phyloP scores from a whole-genome alignment of 2,888 invertebrate genomes.

The Drosophila siamana region DNA sequence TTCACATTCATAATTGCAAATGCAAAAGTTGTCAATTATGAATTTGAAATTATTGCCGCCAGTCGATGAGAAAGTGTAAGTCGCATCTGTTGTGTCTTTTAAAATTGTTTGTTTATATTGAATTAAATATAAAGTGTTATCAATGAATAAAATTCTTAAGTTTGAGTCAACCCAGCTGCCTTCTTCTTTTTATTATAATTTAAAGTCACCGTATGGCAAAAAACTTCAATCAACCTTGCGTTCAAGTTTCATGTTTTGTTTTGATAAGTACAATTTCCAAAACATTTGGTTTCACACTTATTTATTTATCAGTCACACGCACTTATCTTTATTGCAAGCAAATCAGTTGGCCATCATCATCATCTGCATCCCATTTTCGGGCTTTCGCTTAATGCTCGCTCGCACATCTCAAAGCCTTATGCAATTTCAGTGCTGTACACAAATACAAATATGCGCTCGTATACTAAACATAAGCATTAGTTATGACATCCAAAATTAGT shows the following conservation, averaged over 20 bases:
- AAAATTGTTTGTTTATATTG: not conserved
- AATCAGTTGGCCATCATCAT: not conserved
- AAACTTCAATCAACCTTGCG: no score
- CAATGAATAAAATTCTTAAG: no score
- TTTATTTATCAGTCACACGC: not conserved
- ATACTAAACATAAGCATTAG: constrained; percentile 2
- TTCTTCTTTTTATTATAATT: no score
- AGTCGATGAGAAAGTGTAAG: not conserved
- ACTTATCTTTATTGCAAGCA: not conserved
- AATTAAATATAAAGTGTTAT: not conserved
- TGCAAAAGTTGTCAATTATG: constrained; percentile 12
- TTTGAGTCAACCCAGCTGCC: no score
- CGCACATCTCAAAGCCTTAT: not conserved
- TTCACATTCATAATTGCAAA: constrained; percentile 14
- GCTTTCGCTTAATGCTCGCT: not conserved
- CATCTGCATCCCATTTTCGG: not conserved
- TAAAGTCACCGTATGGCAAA: no score
- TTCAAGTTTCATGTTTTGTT: no score
- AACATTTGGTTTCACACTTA: no score
- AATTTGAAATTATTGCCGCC: constrained; percentile 1
- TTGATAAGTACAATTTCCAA: no score
- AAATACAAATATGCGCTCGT: not conserved
- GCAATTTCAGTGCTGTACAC: constrained; percentile 4
- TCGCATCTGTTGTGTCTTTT: not conserved
- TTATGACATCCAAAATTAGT: constrained; percentile 22